These are phyloP conservation scores for Agonopterix alstromeriana DNA, from an alignment of 2,888 invertebrate species.

Conservation along the genomic window DNA sequence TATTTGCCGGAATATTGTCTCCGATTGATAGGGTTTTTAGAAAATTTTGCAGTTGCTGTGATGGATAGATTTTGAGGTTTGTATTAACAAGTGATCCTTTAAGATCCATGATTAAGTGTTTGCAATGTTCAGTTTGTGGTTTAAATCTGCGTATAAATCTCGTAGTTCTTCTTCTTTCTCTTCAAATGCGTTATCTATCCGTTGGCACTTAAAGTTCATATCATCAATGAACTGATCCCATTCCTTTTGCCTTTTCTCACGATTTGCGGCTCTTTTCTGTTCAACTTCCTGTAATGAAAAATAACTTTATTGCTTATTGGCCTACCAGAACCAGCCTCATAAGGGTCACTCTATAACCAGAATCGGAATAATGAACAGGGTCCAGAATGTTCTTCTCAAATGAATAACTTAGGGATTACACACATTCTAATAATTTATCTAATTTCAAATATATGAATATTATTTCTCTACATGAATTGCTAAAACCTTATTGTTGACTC, in stretches of 20 bases:
- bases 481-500: too few species aligned
- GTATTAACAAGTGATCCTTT: constrained; percentile 79
- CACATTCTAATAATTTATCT: too few species aligned
- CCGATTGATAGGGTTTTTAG: constrained; percentile 50
- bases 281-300: constrained; percentile 33
- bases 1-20: background rate
- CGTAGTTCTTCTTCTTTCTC: constrained; percentile 86
- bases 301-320: too few species aligned
- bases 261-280: constrained; percentile 39
- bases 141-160: constrained; percentile 84
- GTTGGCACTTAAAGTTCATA: constrained; percentile 84
- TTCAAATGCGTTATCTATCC: constrained; percentile 86
- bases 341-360: too few species aligned
- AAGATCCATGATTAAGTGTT: constrained; percentile 65
- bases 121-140: constrained; percentile 81
- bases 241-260: constrained; percentile 63
- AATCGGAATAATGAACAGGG: too few species aligned
- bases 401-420: too few species aligned
- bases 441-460: too few species aligned
- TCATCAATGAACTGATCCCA: constrained; percentile 88
- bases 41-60: constrained; percentile 73
- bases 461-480: too few species aligned
- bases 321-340: too few species aligned
- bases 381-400: too few species aligned
- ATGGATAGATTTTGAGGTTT: constrained; percentile 79